These are phyloP conservation scores for Deilephila porcellus DNA, from an alignment of 2,888 invertebrate species.

Conservation along the genomic window DNA sequence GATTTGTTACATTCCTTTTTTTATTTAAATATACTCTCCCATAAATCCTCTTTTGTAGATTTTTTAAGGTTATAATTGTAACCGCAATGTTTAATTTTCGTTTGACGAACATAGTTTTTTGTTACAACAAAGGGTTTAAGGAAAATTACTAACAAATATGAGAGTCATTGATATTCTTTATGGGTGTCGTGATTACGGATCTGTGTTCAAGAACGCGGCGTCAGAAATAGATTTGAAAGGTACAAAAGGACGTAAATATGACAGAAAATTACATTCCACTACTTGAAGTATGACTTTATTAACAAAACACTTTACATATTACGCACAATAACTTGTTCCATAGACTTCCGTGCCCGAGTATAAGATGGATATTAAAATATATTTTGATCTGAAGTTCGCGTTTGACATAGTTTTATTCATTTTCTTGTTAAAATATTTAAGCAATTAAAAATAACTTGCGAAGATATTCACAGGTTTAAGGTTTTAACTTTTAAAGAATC, in stretches of 20 bases:
- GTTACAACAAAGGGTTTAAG: conserved; percentile 30
- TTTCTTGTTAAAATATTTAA: no score
- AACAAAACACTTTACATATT: no score
- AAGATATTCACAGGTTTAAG: no score
- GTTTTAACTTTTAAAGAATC: no score
- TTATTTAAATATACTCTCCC: background rate
- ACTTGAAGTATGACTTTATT: no score
- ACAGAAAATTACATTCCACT: background rate
- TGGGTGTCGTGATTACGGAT: conserved; percentile 18
- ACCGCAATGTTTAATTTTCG: background rate
- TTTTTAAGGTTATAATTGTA: background rate
- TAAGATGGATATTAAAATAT: no score
- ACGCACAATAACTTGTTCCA: no score
- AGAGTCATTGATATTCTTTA: conserved; percentile 20
- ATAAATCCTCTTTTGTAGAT: background rate
- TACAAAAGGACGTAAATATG: conserved; percentile 1
- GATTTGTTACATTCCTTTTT: background rate
- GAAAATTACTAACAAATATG: conserved; percentile 16
- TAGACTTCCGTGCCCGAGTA: no score
- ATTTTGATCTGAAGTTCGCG: no score
- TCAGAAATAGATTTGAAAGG: conserved; percentile 4
- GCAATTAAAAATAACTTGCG: no score
- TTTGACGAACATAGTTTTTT: conserved; percentile 2
- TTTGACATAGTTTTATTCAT: no score
- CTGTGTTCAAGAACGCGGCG: conserved; percentile 10